These are phyloP conservation scores for Rhipidura dahli DNA, from an alignment of 2,113 vertebrate species.

Conservation along the genomic window DNA sequence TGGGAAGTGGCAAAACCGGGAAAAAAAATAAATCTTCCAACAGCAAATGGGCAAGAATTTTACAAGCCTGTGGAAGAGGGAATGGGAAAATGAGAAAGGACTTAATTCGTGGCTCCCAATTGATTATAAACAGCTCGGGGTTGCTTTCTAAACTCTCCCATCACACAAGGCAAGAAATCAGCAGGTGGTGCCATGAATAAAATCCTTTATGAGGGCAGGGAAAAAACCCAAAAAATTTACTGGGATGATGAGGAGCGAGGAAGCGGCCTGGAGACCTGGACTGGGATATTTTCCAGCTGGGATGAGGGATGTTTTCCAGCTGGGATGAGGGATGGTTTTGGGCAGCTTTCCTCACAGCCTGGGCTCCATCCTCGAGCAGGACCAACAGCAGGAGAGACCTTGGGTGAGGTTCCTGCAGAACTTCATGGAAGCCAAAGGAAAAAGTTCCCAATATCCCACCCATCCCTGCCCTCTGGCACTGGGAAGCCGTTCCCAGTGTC, in stretches of 20 bases:
- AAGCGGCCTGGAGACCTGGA: background rate
- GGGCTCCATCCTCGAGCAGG: background rate
- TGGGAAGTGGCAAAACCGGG: background rate
- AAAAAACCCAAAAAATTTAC: background rate
- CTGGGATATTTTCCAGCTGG: background rate
- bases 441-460: too few species aligned
- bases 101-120: background rate
- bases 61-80: background rate
- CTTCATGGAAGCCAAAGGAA: background rate
- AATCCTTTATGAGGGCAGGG: background rate
- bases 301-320: fast-evolving
- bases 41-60: background rate
- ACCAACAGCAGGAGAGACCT: background rate
- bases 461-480: too few species aligned
- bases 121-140: background rate
- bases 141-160: background rate
- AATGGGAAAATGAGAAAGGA: background rate
- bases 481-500: too few species aligned
- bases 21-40: background rate
- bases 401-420: background rate
- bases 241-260: background rate
- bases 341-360: background rate
- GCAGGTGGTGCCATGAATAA: background rate
- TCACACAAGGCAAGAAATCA: background rate
- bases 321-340: background rate